phyloP scores from a whole-genome alignment of 2,113 vertebrate genomes.

The Xiphophorus maculatus region DNA sequence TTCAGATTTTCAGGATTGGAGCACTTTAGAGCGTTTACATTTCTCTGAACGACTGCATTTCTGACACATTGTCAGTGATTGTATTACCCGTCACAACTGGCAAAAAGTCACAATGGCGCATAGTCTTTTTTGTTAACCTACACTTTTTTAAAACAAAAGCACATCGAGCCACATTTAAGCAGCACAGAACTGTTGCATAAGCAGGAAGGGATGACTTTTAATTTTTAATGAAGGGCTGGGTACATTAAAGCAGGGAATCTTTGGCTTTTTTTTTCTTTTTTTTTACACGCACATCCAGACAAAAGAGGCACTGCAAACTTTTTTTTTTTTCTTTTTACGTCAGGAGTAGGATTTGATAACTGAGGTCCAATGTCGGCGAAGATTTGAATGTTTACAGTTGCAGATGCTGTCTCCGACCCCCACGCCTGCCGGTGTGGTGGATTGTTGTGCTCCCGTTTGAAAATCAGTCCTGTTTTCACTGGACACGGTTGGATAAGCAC shows the following conservation, averaged over 20 bases:
- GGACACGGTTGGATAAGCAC: slow-evolving; percentile 75
- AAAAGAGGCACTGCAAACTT: neutral
- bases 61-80: slow-evolving; percentile 13
- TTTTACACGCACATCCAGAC: neutral
- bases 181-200: neutral
- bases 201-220: neutral
- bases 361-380: slow-evolving; percentile 63
- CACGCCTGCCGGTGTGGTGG: slow-evolving; percentile 48
- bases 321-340: no score
- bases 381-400: slow-evolving; percentile 74
- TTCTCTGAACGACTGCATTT: slow-evolving; percentile 3
- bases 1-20: neutral
- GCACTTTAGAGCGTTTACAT: neutral
- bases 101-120: neutral
- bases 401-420: slow-evolving; percentile 39
- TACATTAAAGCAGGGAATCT: neutral
- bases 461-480: slow-evolving; percentile 55
- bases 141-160: neutral
- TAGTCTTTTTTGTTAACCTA: neutral
- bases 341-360: slow-evolving; percentile 36
- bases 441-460: slow-evolving; percentile 44
- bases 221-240: neutral
- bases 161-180: neutral
- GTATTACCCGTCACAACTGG: neutral
- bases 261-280: no score